These are phyloP conservation scores for Smithornis capensis DNA, from an alignment of 2,113 vertebrate species.

Conservation along the genomic window DNA sequence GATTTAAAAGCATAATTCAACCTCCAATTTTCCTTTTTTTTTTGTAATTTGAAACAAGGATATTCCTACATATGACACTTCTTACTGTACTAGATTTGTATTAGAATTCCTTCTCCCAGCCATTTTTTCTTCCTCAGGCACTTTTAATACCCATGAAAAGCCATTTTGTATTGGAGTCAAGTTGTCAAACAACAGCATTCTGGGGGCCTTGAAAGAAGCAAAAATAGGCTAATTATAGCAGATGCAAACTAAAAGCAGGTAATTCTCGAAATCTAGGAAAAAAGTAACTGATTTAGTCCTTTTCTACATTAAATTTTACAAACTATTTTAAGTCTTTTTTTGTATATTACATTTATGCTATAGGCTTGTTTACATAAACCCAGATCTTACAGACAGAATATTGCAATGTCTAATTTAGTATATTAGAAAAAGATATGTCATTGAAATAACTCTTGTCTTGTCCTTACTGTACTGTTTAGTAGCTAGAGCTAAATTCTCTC, in stretches of 20 bases:
- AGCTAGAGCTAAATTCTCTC: neutral
- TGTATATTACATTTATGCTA: neutral
- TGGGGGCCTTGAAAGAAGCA: neutral
- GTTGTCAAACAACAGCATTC: neutral
- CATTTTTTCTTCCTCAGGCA: neutral
- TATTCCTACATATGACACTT: neutral
- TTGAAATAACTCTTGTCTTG: neutral
- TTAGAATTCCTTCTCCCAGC: neutral
- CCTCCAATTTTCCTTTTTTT: neutral
- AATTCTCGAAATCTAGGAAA: neutral
- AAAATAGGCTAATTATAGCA: neutral
- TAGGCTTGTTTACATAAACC: neutral
- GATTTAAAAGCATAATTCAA: neutral
- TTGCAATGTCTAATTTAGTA: neutral
- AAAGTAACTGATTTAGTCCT: neutral
- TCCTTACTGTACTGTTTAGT: neutral
- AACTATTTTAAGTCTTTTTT: neutral
- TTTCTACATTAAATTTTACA: neutral
- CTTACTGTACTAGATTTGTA: neutral
- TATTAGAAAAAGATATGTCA: neutral
- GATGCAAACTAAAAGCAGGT: neutral
- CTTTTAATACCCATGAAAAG: neutral
- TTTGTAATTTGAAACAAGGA: neutral
- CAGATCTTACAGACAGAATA: neutral
- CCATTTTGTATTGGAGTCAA: neutral